A percentile compares a stretch with the other conserved stretches of the same genome.
Conservation (phyloP, 2,113 vertebrate species). For the Thalassoma bifasciatum region DNA sequence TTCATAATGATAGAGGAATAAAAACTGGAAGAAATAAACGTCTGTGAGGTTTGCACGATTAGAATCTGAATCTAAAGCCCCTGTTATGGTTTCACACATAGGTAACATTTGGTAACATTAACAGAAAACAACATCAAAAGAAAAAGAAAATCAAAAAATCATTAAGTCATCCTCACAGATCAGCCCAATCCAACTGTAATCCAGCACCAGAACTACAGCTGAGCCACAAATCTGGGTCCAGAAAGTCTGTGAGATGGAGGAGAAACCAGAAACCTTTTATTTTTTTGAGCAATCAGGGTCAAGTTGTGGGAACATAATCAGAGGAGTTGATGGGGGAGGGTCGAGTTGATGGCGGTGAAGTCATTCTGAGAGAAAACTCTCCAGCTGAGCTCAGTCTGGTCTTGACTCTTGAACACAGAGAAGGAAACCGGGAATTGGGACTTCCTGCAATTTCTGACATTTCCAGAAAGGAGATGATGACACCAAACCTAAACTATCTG, state of each 20-base stretch:
- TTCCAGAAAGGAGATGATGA: slow-evolving; percentile 15
- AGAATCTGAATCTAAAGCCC: too few species aligned
- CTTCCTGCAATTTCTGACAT: not conserved
- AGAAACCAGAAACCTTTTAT: slow-evolving; percentile 35
- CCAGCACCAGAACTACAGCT: slow-evolving; percentile 2
- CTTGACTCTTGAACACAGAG: too few species aligned
- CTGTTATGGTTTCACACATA: too few species aligned
- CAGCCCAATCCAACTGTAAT: not conserved
- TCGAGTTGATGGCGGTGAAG: too few species aligned
- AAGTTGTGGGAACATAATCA: slow-evolving; percentile 28
- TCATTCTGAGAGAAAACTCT: too few species aligned
- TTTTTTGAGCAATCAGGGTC: slow-evolving; percentile 66
- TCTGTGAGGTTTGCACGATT: too few species aligned
- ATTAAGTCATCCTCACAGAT: not conserved
- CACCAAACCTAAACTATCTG: not conserved
- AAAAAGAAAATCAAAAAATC: not conserved
- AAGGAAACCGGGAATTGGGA: too few species aligned
- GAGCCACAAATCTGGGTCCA: not conserved
- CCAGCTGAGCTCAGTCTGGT: too few species aligned
- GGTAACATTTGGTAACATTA: too few species aligned
- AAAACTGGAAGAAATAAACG: too few species aligned
- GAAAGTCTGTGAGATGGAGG: slow-evolving; percentile 21
- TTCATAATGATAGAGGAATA: too few species aligned
- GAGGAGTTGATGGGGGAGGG: too few species aligned
- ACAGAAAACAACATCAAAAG: not conserved